Evolutionary conservation across 2,888 invertebrate genomes (phyloP).

Genomic region (Microctonus hyperodae): DNA sequence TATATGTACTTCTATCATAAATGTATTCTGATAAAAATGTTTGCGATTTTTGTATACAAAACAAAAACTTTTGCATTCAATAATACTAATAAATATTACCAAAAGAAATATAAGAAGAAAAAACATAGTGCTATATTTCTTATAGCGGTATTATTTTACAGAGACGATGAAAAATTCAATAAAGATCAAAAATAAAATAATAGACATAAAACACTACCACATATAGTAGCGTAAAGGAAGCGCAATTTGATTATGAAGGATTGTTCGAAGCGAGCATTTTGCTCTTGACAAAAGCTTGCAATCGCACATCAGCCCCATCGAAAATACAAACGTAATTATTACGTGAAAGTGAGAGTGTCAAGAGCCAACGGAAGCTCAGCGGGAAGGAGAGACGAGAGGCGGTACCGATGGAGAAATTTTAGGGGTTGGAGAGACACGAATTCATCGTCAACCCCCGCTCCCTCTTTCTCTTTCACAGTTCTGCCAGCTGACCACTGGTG

Average conservation of each 20-base stretch:
- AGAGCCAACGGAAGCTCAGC: conserved; percentile 18
- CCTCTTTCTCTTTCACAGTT: conserved; percentile 14
- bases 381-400: conserved; percentile 9
- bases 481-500: conserved; percentile 30
- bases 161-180: neutral
- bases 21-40: conserved; percentile 22
- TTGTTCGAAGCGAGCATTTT: conserved; percentile 36
- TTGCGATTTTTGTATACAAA: neutral
- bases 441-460: conserved; percentile 25
- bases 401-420: neutral
- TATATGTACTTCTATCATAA: neutral
- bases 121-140: no score
- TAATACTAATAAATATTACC: no score
- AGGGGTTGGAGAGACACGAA: conserved; percentile 23
- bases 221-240: conserved; percentile 7
- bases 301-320: conserved; percentile 33
- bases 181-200: neutral
- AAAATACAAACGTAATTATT: conserved; percentile 32
- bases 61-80: neutral
- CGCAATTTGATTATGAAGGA: conserved; percentile 34
- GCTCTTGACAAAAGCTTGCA: conserved; percentile 36
- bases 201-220: neutral
- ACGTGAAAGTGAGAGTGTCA: conserved; percentile 27
- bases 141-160: no score
- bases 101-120: neutral